Evolutionary conservation across 2,888 invertebrate species (phyloP).

Genomic region (Scrobipalpa atriplicella): DNA sequence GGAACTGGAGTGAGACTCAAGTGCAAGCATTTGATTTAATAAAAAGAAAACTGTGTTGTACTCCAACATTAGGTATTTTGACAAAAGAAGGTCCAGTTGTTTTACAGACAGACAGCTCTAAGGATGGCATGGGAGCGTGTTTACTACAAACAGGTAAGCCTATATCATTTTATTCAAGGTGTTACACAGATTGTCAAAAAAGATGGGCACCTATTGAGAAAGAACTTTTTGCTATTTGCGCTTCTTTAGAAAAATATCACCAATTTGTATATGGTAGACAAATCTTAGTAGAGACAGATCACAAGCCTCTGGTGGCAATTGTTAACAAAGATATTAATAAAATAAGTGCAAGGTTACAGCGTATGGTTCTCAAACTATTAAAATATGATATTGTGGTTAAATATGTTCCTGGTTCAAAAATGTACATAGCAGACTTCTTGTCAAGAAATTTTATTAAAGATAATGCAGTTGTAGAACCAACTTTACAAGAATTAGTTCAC

Average conservation of each 20-base stretch:
- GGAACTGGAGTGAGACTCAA: conserved; percentile 23
- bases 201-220: conserved; percentile 39
- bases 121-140: conserved; percentile 37
- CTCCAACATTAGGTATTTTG: conserved; percentile 23
- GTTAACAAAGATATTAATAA: conserved; percentile 37
- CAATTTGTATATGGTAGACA: conserved; percentile 37
- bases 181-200: conserved; percentile 41
- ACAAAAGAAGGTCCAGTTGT: not conserved
- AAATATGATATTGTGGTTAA: conserved; percentile 40
- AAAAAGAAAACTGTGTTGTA: conserved; percentile 17
- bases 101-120: conserved; percentile 34
- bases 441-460: no score
- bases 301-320: conserved; percentile 38
- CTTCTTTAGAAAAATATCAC: conserved; percentile 37
- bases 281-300: conserved; percentile 31
- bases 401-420: conserved; percentile 36
- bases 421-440: conserved; percentile 26
- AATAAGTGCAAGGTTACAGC: conserved; percentile 37
- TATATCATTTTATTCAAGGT: conserved; percentile 42
- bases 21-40: conserved; percentile 4
- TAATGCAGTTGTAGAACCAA: no score
- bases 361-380: conserved; percentile 40
- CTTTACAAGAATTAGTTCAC: no score
- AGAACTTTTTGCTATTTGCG: conserved; percentile 37
- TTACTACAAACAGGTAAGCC: conserved; percentile 33